Base-by-base conservation (phyloP, 2,888 invertebrate species). In the Polyommatus iphigenia region DNA sequence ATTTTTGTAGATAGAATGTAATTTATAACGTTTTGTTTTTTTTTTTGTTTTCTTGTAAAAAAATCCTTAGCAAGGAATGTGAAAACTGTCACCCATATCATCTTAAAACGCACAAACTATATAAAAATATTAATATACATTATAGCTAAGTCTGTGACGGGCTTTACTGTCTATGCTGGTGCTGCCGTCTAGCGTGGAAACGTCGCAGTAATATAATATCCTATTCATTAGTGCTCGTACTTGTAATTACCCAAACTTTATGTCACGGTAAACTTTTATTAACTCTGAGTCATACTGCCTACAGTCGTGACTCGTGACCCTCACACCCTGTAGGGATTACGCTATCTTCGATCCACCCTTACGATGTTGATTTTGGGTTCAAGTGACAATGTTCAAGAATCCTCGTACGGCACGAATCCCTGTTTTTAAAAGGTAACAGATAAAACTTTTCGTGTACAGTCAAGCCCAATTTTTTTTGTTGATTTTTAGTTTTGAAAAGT, bases 271-370 rank as follows among this genome's bases (percentile, higher is more conserved):
- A 46, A 50, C 20, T 13, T 73, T 73, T 73, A 73, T 24, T 41
- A 20, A 72, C 50, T 20, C 20, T 73, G 73, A 73, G 73, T 73
- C 73, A 73, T 24, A 41, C 72, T 62, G n/a, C 36, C 18, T n/a
- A 46, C 71, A 32, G 36, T 41, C 32, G 32, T 57, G 57, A 57
- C 6, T 57, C 18, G 57, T 20, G 62, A 24, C 72, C 72, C 72
- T 36, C n/a, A 20, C 24, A 24, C 73, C 50, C 73, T 10, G 13
- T 46, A 20, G 50, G 73, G 46, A 73, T 50, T 20, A 73, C 46
- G 73, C 24, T 73, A 73, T 73, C 73, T 73, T 15, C 73, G 29
- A 73, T 73, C 50, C 20, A 73, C 73, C 73, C 73, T 46, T 41
- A n/a, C 46, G 13, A 73, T 73, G 46, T 73, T 73, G 46, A 73